phyloP scores from a whole-genome alignment of 2,888 invertebrate species.

The Pyrocoelia pectoralis region DNA sequence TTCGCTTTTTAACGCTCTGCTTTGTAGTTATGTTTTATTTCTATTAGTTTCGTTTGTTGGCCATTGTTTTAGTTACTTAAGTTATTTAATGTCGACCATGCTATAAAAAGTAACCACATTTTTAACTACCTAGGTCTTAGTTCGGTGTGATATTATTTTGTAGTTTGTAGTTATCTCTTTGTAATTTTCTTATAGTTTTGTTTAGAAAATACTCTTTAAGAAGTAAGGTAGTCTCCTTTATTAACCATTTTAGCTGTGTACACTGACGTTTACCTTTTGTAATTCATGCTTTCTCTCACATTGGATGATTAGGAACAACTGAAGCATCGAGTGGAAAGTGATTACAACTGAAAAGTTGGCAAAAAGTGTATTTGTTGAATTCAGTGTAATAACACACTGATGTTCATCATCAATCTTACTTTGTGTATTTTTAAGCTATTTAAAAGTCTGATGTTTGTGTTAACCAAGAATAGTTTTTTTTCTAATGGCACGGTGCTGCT shows the following conservation, averaged over 20 bases:
- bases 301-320: constrained; percentile 67
- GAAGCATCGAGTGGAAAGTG: constrained; percentile 68
- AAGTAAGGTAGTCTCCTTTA: constrained; percentile 16
- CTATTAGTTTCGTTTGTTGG: neutral
- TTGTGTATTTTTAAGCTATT: constrained; percentile 28
- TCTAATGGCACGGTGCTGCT: neutral
- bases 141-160: constrained; percentile 30
- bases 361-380: constrained; percentile 49
- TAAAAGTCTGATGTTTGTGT: constrained; percentile 30
- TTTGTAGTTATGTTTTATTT: constrained; percentile 26
- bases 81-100: constrained; percentile 15
- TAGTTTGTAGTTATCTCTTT: constrained; percentile 23
- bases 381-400: constrained; percentile 58
- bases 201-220: constrained; percentile 7
- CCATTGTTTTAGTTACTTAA: constrained; percentile 3
- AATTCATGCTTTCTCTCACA: constrained; percentile 60
- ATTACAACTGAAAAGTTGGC: constrained; percentile 65
- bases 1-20: constrained; percentile 24
- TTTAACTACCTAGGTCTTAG: constrained; percentile 26
- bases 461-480: constrained; percentile 17
- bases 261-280: constrained; percentile 50
- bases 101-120: constrained; percentile 33
- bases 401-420: constrained; percentile 37
- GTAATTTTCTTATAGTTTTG: constrained; percentile 22
- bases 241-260: constrained; percentile 49